Conservation (phyloP, 2,888 invertebrate genomes). For the Alloscopus bannaensis region DNA sequence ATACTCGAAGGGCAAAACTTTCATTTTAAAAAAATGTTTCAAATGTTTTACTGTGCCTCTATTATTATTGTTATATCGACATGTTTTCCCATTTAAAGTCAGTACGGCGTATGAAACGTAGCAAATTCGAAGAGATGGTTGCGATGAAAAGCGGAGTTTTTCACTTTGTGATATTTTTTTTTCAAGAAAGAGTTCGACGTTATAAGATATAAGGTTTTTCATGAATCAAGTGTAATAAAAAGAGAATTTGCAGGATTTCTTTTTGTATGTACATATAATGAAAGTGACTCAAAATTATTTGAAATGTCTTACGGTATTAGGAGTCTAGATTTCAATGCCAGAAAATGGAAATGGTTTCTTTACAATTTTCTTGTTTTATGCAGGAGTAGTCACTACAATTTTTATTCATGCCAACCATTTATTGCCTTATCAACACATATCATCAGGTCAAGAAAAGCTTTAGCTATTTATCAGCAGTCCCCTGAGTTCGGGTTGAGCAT, state of each 20-base stretch:
- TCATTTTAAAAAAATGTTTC: background rate
- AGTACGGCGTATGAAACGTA: background rate
- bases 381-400: slow-evolving; percentile 1
- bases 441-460: slow-evolving; percentile 27
- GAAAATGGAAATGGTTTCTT: background rate
- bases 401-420: background rate
- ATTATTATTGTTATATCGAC: background rate
- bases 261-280: background rate
- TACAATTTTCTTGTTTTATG: slow-evolving; percentile 2
- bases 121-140: too few species aligned
- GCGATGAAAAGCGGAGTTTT: background rate
- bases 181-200: background rate
- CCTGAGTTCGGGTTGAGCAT: background rate
- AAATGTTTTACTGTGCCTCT: background rate
- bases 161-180: background rate
- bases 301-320: background rate
- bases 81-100: background rate
- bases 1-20: too few species aligned
- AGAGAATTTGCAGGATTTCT: too few species aligned
- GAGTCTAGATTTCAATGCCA: background rate
- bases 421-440: slow-evolving; percentile 5
- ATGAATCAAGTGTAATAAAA: background rate
- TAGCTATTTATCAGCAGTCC: background rate
- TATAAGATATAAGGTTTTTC: background rate
- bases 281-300: background rate